Evolutionary conservation across 2,888 invertebrate genomes (phyloP).

Genomic region (Lutraria lutraria): DNA sequence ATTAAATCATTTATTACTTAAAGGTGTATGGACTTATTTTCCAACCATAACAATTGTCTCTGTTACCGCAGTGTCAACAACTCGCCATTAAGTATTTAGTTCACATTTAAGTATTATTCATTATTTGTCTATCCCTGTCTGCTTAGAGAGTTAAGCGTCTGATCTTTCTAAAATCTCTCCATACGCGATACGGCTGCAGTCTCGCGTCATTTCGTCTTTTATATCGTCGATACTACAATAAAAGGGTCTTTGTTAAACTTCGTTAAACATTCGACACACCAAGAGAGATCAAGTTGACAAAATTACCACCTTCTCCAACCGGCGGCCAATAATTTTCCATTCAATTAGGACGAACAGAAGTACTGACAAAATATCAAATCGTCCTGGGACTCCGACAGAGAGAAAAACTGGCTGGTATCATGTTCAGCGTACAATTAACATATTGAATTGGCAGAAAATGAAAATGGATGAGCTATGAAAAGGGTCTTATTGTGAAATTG

Average conservation of each 20-base stretch:
- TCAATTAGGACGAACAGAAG: slow-evolving; percentile 59
- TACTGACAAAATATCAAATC: slow-evolving; percentile 56
- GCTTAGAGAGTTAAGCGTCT: no score
- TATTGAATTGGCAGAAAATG: not conserved
- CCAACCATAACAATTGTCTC: no score
- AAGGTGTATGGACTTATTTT: no score
- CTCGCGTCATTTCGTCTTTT: not conserved
- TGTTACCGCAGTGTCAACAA: no score
- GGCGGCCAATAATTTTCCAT: slow-evolving; percentile 55
- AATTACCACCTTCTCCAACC: slow-evolving; percentile 42
- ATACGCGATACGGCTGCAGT: not conserved
- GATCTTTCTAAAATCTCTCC: not conserved
- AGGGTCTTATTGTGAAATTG: not conserved
- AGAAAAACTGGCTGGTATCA: not conserved
- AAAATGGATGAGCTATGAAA: not conserved
- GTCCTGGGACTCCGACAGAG: slow-evolving; percentile 23
- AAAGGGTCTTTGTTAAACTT: slow-evolving; percentile 18
- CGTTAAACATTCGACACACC: slow-evolving; percentile 36
- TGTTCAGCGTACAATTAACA: not conserved
- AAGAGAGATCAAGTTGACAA: slow-evolving; percentile 47
- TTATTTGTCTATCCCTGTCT: no score
- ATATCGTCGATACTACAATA: not conserved
- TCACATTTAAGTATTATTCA: no score
- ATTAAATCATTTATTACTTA: no score
- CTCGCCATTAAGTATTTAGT: no score